Evolutionary conservation across 2,797 vertebrate species (phyloP).

Genomic region (Pampus argenteus): DNA sequence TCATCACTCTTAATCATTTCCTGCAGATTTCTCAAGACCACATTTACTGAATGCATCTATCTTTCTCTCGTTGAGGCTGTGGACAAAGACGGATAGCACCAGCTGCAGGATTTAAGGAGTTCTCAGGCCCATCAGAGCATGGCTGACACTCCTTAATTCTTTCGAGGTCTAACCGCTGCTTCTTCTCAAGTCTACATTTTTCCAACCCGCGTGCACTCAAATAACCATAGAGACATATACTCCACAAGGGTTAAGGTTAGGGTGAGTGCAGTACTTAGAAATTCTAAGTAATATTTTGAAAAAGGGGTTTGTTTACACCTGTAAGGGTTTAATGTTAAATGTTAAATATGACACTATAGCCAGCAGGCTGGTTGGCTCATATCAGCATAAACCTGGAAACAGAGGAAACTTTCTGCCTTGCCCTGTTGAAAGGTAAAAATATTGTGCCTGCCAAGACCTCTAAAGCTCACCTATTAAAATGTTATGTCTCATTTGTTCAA

Average conservation of each 20-base stretch:
- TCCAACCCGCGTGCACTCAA: conserved; percentile 9
- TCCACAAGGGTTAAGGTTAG: not conserved
- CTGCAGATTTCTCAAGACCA: conserved; percentile 85
- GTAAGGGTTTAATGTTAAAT: too few species aligned
- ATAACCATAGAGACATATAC: conserved; percentile 5
- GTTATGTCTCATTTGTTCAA: too few species aligned
- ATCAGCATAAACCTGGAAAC: not conserved
- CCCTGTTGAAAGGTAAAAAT: not conserved
- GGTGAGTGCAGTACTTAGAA: too few species aligned
- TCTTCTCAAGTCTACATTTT: conserved; percentile 16
- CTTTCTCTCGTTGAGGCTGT: conserved; percentile 69
- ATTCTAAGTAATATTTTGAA: too few species aligned
- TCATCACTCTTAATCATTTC: conserved; percentile 87
- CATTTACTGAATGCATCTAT: conserved; percentile 85
- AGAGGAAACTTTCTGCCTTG: not conserved
- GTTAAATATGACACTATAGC: too few species aligned
- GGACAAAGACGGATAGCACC: conserved; percentile 80
- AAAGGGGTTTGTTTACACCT: too few species aligned
- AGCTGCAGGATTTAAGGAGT: conserved; percentile 80
- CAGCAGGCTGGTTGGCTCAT: not conserved
- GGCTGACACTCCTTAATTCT: conserved; percentile 77
- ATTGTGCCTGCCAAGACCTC: not conserved
- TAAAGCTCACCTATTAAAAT: not conserved
- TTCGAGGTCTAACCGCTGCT: conserved; percentile 69
- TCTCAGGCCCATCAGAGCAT: conserved; percentile 65